phyloP scores from a whole-genome alignment of 2,888 invertebrate species.

The Tachina grossa region DNA sequence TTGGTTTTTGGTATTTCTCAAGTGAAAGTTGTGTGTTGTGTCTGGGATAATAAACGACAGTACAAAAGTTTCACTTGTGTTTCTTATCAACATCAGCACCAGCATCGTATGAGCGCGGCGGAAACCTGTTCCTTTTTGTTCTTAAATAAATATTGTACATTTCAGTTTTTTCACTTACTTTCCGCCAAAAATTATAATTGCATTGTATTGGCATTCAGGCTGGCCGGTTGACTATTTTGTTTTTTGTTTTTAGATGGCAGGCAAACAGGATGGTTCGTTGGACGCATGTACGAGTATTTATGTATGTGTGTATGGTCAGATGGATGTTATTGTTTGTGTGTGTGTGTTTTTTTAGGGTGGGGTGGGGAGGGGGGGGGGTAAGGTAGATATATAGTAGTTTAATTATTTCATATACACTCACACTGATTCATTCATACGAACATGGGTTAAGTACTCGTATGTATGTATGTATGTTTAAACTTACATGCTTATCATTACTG shows the following conservation, averaged over 20 bases:
- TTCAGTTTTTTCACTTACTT: slow-evolving; percentile 54
- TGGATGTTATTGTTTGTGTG: slow-evolving; percentile 22
- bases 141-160: slow-evolving; percentile 65
- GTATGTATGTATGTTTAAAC: slow-evolving; percentile 62
- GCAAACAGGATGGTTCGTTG: slow-evolving; percentile 27
- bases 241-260: slow-evolving; percentile 8
- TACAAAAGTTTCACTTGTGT: slow-evolving; percentile 69
- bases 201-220: slow-evolving; percentile 46
- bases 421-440: not conserved
- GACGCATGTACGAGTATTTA: not conserved
- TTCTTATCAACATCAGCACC: slow-evolving; percentile 53
- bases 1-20: slow-evolving; percentile 69
- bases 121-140: slow-evolving; percentile 70
- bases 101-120: slow-evolving; percentile 54
- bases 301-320: slow-evolving; percentile 7
- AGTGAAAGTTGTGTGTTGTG: slow-evolving; percentile 70
- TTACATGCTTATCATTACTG: slow-evolving; percentile 81
- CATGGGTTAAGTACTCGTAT: not conserved
- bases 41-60: slow-evolving; percentile 66
- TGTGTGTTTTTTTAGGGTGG: not conserved
- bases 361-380: too few relatives aligned
- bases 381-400: not conserved
- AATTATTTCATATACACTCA: not conserved
- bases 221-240: not conserved
- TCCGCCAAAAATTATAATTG: slow-evolving; percentile 65